A percentile compares a stretch with the other conserved stretches of the same genome.
Conservation (phyloP, 2,888 invertebrate species). For the Synanthedon formicaeformis region DNA sequence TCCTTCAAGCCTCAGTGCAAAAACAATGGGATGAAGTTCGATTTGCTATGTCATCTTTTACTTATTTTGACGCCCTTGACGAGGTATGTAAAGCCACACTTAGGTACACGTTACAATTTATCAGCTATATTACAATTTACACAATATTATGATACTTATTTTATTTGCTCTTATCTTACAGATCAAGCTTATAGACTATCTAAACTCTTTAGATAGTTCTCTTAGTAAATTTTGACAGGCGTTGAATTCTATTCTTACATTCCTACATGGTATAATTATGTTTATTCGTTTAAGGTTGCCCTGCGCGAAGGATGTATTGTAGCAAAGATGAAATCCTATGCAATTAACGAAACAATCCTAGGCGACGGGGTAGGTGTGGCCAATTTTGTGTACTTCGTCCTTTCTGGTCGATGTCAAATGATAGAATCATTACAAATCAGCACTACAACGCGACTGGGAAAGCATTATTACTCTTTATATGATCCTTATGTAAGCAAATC, state of each 20-base stretch:
- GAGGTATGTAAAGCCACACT: conserved; percentile 26
- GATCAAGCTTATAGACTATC: no score
- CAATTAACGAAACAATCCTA: conserved; percentile 64
- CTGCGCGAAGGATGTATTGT: conserved; percentile 76
- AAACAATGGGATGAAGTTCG: conserved; percentile 74
- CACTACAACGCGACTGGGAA: conserved; percentile 33
- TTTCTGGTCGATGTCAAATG: conserved; percentile 72
- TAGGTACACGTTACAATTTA: no score
- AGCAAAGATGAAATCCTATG: conserved; percentile 71
- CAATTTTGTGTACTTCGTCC: conserved; percentile 67
- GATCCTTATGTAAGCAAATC: conserved; percentile 47
- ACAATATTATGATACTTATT: no score
- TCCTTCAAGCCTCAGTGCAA: conserved; percentile 70
- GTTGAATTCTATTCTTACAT: no score
- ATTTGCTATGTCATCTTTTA: conserved; percentile 70
- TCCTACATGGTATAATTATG: no score
- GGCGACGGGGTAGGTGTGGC: conserved; percentile 62
- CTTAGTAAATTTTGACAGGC: no score
- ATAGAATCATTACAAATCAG: conserved; percentile 68
- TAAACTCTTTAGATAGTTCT: no score
- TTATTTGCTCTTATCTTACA: no score
- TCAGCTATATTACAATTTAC: no score
- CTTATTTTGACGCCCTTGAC: conserved; percentile 74
- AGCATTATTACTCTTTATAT: conserved; percentile 52
- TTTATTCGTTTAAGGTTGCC: conserved; percentile 37